Percentiles rank a stretch among this genome's conserved stretches.
Conservation (phyloP, 2,113 vertebrate species). For the Gallinago media region DNA sequence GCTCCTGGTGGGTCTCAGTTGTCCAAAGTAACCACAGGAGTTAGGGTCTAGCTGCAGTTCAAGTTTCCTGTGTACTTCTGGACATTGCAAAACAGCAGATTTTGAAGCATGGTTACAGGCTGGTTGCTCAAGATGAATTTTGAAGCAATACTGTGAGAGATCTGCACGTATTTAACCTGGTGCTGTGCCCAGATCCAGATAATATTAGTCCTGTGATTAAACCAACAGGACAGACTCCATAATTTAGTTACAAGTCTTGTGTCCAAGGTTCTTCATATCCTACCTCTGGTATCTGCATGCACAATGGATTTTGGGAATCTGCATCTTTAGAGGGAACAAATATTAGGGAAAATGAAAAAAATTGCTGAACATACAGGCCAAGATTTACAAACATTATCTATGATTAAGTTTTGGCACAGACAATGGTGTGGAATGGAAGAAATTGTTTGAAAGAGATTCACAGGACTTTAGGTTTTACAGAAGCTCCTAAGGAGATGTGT, state of each 20-base stretch:
- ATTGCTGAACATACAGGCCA: neutral
- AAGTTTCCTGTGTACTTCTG: neutral
- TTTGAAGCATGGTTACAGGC: neutral
- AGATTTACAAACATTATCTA: neutral
- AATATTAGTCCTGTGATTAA: neutral
- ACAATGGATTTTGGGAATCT: neutral
- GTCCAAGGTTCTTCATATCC: neutral
- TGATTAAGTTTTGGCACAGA: neutral
- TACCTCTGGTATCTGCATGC: neutral
- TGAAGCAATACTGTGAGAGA: neutral
- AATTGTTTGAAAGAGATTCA: neutral
- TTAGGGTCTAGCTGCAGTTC: neutral
- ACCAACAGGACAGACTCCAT: neutral
- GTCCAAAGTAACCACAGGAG: neutral
- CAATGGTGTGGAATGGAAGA: neutral
- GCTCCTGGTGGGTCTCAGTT: neutral
- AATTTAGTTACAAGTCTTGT: accelerated
- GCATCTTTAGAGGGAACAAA: neutral
- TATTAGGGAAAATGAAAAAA: neutral
- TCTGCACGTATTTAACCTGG: neutral
- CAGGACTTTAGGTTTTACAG: neutral
- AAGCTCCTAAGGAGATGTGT: neutral
- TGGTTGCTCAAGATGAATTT: neutral
- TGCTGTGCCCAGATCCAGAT: neutral
- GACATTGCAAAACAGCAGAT: neutral